These are phyloP conservation scores for Cylas formicarius DNA, from an alignment of 1,140 invertebrate genomes.

Conservation along the genomic window DNA sequence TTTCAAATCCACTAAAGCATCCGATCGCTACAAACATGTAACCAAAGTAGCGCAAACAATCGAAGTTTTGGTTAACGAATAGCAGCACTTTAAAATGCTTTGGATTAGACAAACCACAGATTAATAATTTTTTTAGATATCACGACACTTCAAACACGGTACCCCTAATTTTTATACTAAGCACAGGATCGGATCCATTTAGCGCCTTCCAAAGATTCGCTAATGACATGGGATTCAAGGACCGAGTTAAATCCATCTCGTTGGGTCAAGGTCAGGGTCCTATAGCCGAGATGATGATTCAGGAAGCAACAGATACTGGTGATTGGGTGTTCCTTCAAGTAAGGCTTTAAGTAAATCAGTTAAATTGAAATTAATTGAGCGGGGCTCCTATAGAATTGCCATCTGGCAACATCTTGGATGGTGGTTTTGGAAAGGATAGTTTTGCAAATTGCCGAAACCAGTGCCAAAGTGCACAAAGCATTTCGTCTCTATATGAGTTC, in stretches of 20 bases:
- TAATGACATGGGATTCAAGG: slow-evolving; percentile 65
- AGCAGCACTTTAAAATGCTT: too few relatives aligned
- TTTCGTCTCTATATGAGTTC: slow-evolving; percentile 85
- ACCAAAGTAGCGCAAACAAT: too few relatives aligned
- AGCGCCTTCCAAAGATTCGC: slow-evolving; percentile 72
- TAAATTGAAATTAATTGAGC: slow-evolving; percentile 27
- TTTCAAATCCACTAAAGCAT: too few relatives aligned
- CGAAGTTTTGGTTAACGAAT: too few relatives aligned
- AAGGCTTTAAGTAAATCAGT: too few relatives aligned
- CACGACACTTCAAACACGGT: slow-evolving; percentile 62
- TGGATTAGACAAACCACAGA: not conserved
- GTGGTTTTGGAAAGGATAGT: slow-evolving; percentile 62
- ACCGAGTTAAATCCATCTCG: slow-evolving; percentile 75
- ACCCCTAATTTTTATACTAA: slow-evolving; percentile 84
- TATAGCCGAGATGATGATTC: slow-evolving; percentile 74
- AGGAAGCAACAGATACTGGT: slow-evolving; percentile 58
- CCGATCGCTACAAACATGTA: too few relatives aligned
- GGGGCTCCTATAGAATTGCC: slow-evolving; percentile 66
- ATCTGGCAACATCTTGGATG: slow-evolving; percentile 90
- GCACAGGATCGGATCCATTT: slow-evolving; percentile 86
- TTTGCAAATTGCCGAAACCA: slow-evolving; percentile 58
- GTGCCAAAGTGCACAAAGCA: slow-evolving; percentile 52
- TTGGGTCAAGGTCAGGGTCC: slow-evolving; percentile 85
- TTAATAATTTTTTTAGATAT: slow-evolving; percentile 48
- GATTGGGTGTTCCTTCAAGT: slow-evolving; percentile 79